A percentile compares a stretch with the other conserved stretches of the same genome.
Evolutionary conservation across 2,113 vertebrate genomes (phyloP).

Genomic region (Riparia riparia): DNA sequence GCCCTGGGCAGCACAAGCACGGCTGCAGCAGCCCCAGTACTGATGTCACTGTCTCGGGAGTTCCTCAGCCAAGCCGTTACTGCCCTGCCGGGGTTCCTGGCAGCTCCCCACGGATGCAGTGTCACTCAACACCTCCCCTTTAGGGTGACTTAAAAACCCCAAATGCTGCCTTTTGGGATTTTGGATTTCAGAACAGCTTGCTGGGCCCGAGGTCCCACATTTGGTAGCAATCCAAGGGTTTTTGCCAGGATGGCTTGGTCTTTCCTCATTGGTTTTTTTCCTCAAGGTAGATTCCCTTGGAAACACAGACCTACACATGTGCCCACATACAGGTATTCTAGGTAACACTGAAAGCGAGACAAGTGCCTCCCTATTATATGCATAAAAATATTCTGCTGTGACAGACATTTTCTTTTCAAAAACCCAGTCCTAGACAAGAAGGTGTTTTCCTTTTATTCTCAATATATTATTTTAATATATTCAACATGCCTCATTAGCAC

Average conservation of each 20-base stretch:
- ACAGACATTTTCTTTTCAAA: not conserved
- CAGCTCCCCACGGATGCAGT: not conserved
- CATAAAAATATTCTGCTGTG: not conserved
- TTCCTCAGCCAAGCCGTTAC: not conserved
- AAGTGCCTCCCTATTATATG: not conserved
- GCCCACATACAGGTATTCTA: not conserved
- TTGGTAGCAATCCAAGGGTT: not conserved
- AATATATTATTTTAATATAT: not conserved
- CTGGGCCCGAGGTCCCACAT: not conserved
- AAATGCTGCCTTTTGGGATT: not conserved
- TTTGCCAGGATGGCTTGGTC: not conserved
- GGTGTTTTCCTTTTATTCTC: not conserved
- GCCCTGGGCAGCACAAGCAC: not conserved
- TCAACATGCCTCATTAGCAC: not conserved
- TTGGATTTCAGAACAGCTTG: not conserved
- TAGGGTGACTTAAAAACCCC: fast-evolving
- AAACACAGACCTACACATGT: not conserved
- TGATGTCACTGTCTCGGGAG: not conserved
- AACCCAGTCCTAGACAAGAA: not conserved
- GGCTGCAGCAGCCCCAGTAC: not conserved
- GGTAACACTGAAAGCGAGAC: not conserved
- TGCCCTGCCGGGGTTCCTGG: not conserved
- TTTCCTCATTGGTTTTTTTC: not conserved
- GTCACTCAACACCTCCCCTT: not conserved
- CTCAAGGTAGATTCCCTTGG: not conserved